Evolutionary conservation across 2,797 vertebrate genomes (phyloP).

Genomic region (Calcarius lapponicus): DNA sequence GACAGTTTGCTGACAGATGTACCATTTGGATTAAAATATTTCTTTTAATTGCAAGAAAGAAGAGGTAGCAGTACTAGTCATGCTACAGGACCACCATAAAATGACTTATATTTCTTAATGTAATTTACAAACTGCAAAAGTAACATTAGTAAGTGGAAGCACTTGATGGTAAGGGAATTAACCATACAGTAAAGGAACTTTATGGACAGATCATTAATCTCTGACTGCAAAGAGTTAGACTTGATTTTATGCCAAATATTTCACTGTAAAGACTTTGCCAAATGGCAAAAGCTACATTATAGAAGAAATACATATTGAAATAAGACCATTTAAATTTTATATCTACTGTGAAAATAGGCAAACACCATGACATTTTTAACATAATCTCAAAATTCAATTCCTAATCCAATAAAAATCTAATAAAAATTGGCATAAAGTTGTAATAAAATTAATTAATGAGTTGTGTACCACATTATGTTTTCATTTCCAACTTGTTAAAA

Average conservation of each 20-base stretch:
- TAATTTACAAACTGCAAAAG: slow-evolving; percentile 49
- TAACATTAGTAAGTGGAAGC: slow-evolving; percentile 34
- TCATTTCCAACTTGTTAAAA: slow-evolving; percentile 53
- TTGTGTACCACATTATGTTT: slow-evolving; percentile 33
- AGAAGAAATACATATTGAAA: slow-evolving; percentile 41
- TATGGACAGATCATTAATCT: slow-evolving; percentile 55
- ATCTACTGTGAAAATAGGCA: slow-evolving; percentile 39
- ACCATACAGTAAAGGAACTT: slow-evolving; percentile 28
- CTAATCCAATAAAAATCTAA: slow-evolving; percentile 36
- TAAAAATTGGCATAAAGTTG: slow-evolving; percentile 34
- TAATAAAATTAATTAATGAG: slow-evolving; percentile 51
- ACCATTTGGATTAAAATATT: slow-evolving; percentile 35
- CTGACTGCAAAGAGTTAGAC: slow-evolving; percentile 27
- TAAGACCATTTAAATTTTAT: slow-evolving; percentile 48
- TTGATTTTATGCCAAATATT: slow-evolving; percentile 53
- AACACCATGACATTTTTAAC: slow-evolving; percentile 10
- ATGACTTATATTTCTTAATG: slow-evolving; percentile 25
- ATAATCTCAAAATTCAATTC: slow-evolving; percentile 38
- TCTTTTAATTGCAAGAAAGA: background rate
- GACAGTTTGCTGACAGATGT: slow-evolving; percentile 31
- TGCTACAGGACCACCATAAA: background rate
- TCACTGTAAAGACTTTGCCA: slow-evolving; percentile 28
- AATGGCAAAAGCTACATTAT: slow-evolving; percentile 22
- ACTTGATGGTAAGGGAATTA: slow-evolving; percentile 39
- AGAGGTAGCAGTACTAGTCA: background rate